These are phyloP conservation scores for Parapsyche elsis DNA, from an alignment of 1,140 invertebrate genomes.

Conservation along the genomic window DNA sequence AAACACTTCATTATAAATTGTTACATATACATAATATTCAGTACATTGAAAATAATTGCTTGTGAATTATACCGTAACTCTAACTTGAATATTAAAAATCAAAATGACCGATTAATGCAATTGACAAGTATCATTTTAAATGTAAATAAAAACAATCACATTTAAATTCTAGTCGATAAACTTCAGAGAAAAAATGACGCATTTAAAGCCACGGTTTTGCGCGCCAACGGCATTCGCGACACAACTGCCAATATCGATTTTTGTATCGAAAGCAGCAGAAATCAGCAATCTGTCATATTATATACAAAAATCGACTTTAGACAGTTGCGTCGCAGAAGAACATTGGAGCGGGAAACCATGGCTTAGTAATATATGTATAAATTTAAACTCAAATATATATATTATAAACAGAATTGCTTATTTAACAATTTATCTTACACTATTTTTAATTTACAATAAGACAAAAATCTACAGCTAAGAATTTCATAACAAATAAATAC, in stretches of 20 bases:
- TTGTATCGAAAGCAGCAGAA: too few relatives aligned
- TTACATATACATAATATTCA: too few relatives aligned
- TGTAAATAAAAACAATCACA: conserved; percentile 38
- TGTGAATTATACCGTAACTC: background rate
- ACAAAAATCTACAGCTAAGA: conserved; percentile 4
- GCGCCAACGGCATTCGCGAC: too few relatives aligned
- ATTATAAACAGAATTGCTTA: conserved; percentile 3
- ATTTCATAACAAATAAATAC: conserved; percentile 29
- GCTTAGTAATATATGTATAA: too few relatives aligned
- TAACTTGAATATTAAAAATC: background rate
- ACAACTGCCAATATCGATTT: too few relatives aligned
- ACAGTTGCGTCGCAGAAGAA: too few relatives aligned
- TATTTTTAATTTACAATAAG: background rate
- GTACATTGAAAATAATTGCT: too few relatives aligned
- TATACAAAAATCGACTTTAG: too few relatives aligned
- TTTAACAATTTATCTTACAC: background rate
- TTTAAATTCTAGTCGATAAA: conserved; percentile 20
- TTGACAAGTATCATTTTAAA: background rate
- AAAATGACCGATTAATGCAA: background rate
- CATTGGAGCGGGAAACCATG: background rate
- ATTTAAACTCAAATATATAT: background rate
- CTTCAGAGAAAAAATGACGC: background rate
- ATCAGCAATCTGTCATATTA: too few relatives aligned
- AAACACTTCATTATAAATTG: too few relatives aligned
- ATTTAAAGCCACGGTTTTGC: too few relatives aligned